Conservation (phyloP, 1,140 invertebrate species). For the Ericerus pela region DNA sequence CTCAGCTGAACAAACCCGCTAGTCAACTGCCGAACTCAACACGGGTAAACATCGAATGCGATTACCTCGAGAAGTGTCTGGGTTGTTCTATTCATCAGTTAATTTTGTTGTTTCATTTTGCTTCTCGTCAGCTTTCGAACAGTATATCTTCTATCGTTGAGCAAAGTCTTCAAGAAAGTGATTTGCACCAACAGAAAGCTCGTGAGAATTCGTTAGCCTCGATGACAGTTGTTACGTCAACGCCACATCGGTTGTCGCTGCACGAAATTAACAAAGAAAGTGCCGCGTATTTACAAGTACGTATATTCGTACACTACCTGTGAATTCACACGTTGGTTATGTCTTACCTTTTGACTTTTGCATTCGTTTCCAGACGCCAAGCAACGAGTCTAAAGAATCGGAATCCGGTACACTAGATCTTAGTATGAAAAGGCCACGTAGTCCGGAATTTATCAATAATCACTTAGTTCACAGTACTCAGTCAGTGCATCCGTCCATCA, state of each 20-base stretch:
- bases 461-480: background rate
- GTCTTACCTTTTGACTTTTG: background rate
- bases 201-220: constrained; percentile 37
- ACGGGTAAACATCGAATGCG: background rate
- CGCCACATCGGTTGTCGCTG: constrained; percentile 23
- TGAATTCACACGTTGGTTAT: background rate
- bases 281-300: constrained; percentile 27
- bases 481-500: background rate
- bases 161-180: constrained; percentile 20
- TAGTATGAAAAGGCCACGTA: constrained; percentile 56
- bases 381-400: constrained; percentile 25
- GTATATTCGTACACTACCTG: background rate
- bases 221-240: constrained; percentile 45
- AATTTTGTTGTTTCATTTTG: background rate
- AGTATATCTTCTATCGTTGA: constrained; percentile 26
- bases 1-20: background rate
- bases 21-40: background rate
- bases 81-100: background rate
- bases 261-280: constrained; percentile 26
- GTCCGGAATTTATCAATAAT: constrained; percentile 5
- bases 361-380: constrained; percentile 1
- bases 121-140: background rate
- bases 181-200: constrained; percentile 18
- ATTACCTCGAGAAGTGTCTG: background rate
- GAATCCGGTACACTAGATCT: constrained; percentile 57